phyloP scores from a whole-genome alignment of 2,797 vertebrate genomes.

The Tinamus major region DNA sequence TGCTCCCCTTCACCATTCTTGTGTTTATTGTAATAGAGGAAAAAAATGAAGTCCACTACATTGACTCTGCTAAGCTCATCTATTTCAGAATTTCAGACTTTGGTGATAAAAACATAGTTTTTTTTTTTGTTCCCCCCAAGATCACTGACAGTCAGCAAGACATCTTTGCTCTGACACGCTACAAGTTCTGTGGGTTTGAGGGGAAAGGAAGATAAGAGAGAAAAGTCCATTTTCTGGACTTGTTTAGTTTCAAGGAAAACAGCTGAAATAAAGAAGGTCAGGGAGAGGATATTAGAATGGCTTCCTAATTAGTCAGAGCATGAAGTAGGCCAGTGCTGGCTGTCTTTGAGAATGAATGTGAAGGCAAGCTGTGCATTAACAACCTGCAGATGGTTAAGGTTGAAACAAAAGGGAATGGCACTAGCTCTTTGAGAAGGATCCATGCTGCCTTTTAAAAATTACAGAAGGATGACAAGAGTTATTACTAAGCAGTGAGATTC shows the following conservation, averaged over 20 bases:
- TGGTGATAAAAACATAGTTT: background rate
- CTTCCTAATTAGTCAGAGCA: background rate
- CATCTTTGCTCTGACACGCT: background rate
- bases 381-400: background rate
- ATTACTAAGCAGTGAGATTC: background rate
- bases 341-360: background rate
- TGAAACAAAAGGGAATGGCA: background rate
- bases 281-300: no score
- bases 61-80: background rate
- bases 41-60: background rate
- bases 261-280: background rate
- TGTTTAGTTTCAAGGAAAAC: background rate
- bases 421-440: background rate
- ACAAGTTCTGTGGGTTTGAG: background rate
- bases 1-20: no score
- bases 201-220: background rate
- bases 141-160: background rate
- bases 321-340: background rate
- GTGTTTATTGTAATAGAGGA: background rate
- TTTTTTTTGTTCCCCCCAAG: background rate
- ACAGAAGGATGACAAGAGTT: background rate
- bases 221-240: background rate
- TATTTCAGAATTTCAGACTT: background rate
- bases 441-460: background rate
- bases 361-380: background rate